These are phyloP conservation scores for Ypsolopha sequella DNA, from an alignment of 2,888 invertebrate genomes.

Conservation along the genomic window DNA sequence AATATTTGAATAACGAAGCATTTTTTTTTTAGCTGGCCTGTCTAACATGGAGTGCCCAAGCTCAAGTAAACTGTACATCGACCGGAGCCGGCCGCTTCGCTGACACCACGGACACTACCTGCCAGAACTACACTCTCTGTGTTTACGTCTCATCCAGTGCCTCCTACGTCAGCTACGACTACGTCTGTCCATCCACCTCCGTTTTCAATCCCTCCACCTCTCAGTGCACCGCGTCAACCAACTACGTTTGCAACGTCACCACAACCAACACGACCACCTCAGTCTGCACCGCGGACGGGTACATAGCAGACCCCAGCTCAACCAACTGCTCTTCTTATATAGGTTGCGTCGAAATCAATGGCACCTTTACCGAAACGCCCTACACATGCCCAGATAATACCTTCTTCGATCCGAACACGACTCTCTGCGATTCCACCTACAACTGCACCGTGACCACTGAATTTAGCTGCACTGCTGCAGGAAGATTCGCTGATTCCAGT, in stretches of 20 bases:
- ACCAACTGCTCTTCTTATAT: constrained; percentile 43
- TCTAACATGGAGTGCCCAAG: constrained; percentile 22
- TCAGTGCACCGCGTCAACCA: constrained; percentile 34
- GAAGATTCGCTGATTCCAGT: constrained; percentile 42
- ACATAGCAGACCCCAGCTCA: constrained; percentile 32
- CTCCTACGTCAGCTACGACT: constrained; percentile 35
- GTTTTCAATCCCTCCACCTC: constrained; percentile 40
- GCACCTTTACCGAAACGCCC: constrained; percentile 29
- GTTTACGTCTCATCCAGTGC: constrained; percentile 22
- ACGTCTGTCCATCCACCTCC: constrained; percentile 49
- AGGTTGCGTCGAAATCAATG: constrained; percentile 36
- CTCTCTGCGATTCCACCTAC: constrained; percentile 41
- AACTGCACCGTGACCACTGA: constrained; percentile 23
- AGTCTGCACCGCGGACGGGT: constrained; percentile 40
- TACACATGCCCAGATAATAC: constrained; percentile 36
- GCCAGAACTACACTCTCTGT: constrained; percentile 52
- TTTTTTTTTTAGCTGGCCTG: constrained; percentile 4
- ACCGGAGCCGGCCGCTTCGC: constrained; percentile 40
- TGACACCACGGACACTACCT: constrained; percentile 42
- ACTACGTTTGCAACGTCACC: constrained; percentile 35
- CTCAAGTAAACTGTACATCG: constrained; percentile 32
- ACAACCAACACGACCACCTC: constrained; percentile 17
- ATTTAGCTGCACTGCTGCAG: constrained; percentile 41
- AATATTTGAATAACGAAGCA: no score
- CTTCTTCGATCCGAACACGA: constrained; percentile 39